Evolutionary conservation across 2,797 vertebrate species (phyloP).

Genomic region (Distichodus sexfasciatus): DNA sequence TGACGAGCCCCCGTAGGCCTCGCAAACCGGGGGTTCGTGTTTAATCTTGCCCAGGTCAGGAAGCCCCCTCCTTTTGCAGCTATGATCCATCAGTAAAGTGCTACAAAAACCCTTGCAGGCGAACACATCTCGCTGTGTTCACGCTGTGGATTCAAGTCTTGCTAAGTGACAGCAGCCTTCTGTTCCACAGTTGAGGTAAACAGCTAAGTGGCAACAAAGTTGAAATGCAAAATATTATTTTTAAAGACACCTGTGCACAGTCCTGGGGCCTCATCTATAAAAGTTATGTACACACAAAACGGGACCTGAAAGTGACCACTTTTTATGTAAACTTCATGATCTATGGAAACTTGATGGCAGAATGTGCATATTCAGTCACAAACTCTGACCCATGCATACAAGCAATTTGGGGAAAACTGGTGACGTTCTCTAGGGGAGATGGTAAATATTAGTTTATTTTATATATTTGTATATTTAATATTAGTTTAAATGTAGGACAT

Average conservation of each 20-base stretch:
- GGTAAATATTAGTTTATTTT: no score
- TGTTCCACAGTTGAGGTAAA: background rate
- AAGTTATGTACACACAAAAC: no score
- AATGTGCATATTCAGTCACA: no score
- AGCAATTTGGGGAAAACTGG: no score
- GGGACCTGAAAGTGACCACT: no score
- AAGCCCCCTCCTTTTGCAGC: background rate
- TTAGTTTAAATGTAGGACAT: no score
- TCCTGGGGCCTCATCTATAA: no score
- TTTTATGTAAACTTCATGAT: no score
- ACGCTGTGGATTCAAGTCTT: background rate
- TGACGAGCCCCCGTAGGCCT: background rate
- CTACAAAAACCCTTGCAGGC: background rate
- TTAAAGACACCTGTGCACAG: background rate
- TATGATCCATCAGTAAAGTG: background rate
- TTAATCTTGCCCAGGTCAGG: slow-evolving; percentile 20
- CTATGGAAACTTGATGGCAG: no score
- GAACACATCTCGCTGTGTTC: background rate
- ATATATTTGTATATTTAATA: no score
- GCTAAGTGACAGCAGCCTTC: background rate
- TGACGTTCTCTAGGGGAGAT: no score
- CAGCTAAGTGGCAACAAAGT: background rate
- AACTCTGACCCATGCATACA: no score
- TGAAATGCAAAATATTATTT: background rate
- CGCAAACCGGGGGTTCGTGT: slow-evolving; percentile 6